Evolutionary conservation across 2,888 invertebrate genomes (phyloP), one percentile per base, ranked within the genome.

Genomic region (Muscina levida): DNA sequence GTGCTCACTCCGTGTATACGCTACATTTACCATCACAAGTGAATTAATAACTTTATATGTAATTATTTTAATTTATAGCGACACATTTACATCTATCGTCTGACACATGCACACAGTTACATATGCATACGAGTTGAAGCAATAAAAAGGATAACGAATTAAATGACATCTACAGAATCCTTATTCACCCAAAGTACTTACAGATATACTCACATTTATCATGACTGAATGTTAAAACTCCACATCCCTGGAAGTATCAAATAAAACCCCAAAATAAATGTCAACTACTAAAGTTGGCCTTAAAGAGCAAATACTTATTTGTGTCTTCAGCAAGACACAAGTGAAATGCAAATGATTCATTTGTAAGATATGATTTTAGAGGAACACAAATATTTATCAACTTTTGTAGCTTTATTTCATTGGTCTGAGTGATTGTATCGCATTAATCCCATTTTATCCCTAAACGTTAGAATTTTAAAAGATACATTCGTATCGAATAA

Each of bases 31-130:
- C 37, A 68, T 59, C 39, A 31, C 68, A 51, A 65, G 51, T 82
- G 72, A 75, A 77, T 83, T 82, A 82, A 81, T 82, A 79, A 83
- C 70, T 81, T 81, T 78, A 80, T 77, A 77, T 82, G 81, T 83
- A 83, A 83, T 83, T 83, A 84, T 82, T 82, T 82, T 82, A 82
- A 84, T 84, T 83, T 83, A 84, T 84, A 70, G 79, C 77, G 77
- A 75, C 79, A 78, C 78, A 82, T 79, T 77, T 77, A 78, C 77
- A 82, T 82, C 75, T 82, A 79, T 71, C 78, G 82, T 74, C 59
- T 44, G 26, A 37, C 26, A 59, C 37, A 48, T 13, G n/a, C 48
- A 51, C 37, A 26, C 11, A 5, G 11, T 13, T 65, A 53, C 37
- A 19, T 8, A n/a, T 11, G 5, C 26, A 57, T 37, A 48, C 44